Conservation (phyloP, 2,113 vertebrate species). For the Spilogale gracilis region DNA sequence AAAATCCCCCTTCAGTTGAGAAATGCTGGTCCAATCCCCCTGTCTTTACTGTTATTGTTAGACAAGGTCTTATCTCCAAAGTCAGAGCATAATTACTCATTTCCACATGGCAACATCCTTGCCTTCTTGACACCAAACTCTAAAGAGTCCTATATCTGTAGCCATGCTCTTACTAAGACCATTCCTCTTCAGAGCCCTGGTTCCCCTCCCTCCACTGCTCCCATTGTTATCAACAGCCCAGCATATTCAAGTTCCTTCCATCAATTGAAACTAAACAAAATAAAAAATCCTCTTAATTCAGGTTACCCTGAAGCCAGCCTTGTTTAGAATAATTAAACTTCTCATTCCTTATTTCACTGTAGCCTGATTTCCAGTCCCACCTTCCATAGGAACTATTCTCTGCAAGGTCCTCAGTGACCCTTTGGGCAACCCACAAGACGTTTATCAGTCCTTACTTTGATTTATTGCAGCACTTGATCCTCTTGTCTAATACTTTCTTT, state of each 20-base stretch:
- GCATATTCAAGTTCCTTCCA: neutral
- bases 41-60: neutral
- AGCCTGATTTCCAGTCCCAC: neutral
- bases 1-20: neutral
- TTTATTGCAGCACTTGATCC: neutral
- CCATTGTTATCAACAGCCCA: neutral
- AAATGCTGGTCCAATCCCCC: neutral
- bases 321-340: neutral
- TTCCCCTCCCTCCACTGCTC: neutral
- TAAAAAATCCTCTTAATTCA: neutral
- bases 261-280: neutral
- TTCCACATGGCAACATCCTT: neutral
- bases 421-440: neutral
- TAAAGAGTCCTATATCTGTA: neutral
- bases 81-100: neutral
- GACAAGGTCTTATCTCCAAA: neutral
- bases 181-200: neutral
- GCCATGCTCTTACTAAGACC: neutral
- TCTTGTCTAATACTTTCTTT: neutral
- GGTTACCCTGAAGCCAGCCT: neutral
- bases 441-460: neutral
- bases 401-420: neutral
- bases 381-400: neutral
- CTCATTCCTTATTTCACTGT: neutral
- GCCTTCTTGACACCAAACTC: neutral